Evolutionary conservation across 2,888 invertebrate genomes (phyloP).

Genomic region (Drosophila rubida): DNA sequence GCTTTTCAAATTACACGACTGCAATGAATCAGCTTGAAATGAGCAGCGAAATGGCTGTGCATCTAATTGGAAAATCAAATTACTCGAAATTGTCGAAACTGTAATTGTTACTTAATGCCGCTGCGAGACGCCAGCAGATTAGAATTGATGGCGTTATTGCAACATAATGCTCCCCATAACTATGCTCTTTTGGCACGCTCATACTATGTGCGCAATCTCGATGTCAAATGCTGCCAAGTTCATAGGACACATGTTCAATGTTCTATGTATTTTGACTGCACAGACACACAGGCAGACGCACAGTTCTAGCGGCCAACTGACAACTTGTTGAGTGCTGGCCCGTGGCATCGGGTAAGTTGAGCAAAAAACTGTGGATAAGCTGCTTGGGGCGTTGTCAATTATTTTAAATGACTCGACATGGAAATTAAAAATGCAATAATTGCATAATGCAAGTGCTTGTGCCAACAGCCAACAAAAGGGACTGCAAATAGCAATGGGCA

Average conservation of each 20-base stretch:
- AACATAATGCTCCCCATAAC: background rate
- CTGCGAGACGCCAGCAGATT: background rate
- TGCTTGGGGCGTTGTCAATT: conserved; percentile 55
- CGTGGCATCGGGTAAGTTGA: conserved; percentile 41
- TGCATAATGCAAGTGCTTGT: conserved; percentile 55
- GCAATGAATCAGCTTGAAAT: conserved; percentile 21
- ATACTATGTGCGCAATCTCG: conserved; percentile 14
- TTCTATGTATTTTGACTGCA: conserved; percentile 21
- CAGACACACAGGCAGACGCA: conserved; percentile 27
- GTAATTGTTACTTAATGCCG: conserved; percentile 8
- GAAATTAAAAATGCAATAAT: conserved; percentile 76
- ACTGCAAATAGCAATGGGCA: conserved; percentile 5
- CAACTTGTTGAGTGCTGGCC: conserved; percentile 61
- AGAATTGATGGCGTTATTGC: background rate
- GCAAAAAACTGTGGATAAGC: conserved; percentile 11
- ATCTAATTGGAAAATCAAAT: conserved; percentile 40
- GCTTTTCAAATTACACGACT: background rate
- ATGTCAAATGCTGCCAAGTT: conserved; percentile 44
- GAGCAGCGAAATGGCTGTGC: conserved; percentile 9
- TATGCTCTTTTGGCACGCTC: conserved; percentile 15
- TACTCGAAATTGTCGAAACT: conserved; percentile 4
- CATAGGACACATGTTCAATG: conserved; percentile 14
- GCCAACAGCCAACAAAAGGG: conserved; percentile 48
- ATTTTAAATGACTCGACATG: conserved; percentile 74
- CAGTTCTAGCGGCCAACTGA: conserved; percentile 8